Conservation (phyloP, 2,113 vertebrate species). For the Crotalus helleri region DNA sequence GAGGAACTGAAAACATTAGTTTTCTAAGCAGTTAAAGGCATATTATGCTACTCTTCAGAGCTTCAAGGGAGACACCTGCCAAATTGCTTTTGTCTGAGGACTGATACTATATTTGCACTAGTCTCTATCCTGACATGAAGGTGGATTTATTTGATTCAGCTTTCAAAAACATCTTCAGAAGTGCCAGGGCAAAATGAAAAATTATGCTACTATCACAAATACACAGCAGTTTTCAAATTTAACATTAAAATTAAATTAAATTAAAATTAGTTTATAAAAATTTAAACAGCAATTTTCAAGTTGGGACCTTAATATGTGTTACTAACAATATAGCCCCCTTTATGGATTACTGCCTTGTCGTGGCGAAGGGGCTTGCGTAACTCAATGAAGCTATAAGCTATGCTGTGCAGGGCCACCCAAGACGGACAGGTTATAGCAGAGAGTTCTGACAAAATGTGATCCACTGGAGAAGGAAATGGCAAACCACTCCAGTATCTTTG, state of each 20-base stretch:
- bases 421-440: no score
- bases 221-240: not conserved
- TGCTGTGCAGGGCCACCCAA: no score
- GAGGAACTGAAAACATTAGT: not conserved
- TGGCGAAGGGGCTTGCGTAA: no score
- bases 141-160: not conserved
- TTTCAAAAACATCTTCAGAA: not conserved
- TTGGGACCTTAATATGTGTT: not conserved
- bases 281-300: not conserved
- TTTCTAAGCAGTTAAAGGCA: not conserved
- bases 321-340: not conserved
- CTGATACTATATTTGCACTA: not conserved
- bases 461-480: no score
- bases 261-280: not conserved
- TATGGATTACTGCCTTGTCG: no score
- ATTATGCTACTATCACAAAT: not conserved
- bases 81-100: not conserved
- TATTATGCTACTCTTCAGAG: not conserved
- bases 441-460: no score
- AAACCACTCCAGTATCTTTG: no score
- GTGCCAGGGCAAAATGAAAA: not conserved
- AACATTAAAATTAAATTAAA: not conserved
- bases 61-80: not conserved
- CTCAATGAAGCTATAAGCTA: no score
- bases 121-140: not conserved